Evolutionary conservation across 2,888 invertebrate species (phyloP).

Genomic region (Dyspetes luteomarginatus): DNA sequence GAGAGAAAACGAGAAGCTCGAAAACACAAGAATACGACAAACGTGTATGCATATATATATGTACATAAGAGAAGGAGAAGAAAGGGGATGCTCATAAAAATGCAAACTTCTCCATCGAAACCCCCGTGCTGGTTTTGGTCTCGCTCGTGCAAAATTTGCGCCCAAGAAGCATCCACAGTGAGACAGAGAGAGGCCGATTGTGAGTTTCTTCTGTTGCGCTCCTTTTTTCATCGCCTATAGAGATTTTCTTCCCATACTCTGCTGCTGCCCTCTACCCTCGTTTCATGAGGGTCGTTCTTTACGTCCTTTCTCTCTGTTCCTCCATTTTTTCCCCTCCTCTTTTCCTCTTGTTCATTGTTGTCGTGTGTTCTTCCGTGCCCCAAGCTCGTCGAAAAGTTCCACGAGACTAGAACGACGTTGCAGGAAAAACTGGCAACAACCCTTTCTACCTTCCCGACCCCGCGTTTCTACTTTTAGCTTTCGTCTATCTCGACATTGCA

Average conservation of each 20-base stretch:
- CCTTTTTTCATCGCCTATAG: neutral
- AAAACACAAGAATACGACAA: slow-evolving; percentile 42
- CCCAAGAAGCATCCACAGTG: slow-evolving; percentile 13
- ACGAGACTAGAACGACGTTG: slow-evolving; percentile 46
- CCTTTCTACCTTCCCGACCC: slow-evolving; percentile 30
- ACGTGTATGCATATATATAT: slow-evolving; percentile 11
- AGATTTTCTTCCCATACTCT: slow-evolving; percentile 48
- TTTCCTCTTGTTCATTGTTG: slow-evolving; percentile 53
- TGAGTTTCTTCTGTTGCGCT: slow-evolving; percentile 32
- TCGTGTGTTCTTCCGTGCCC: slow-evolving; percentile 52
- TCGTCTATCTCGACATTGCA: slow-evolving; percentile 39
- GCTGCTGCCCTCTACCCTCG: slow-evolving; percentile 32
- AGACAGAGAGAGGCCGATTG: slow-evolving; percentile 24
- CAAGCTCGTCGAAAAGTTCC: slow-evolving; percentile 57
- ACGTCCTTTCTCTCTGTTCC: neutral
- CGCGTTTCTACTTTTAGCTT: neutral
- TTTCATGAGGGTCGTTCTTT: slow-evolving; percentile 47
- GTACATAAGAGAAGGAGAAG: slow-evolving; percentile 35
- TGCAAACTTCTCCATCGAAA: slow-evolving; percentile 76
- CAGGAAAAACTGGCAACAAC: slow-evolving; percentile 59
- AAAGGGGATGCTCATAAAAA: slow-evolving; percentile 75
- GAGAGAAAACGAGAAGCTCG: slow-evolving; percentile 34
- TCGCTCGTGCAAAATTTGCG: slow-evolving; percentile 30
- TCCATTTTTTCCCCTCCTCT: neutral
- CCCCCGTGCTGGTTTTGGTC: slow-evolving; percentile 36